Conservation (phyloP, 2,113 vertebrate genomes). For the Spermophilus dauricus region DNA sequence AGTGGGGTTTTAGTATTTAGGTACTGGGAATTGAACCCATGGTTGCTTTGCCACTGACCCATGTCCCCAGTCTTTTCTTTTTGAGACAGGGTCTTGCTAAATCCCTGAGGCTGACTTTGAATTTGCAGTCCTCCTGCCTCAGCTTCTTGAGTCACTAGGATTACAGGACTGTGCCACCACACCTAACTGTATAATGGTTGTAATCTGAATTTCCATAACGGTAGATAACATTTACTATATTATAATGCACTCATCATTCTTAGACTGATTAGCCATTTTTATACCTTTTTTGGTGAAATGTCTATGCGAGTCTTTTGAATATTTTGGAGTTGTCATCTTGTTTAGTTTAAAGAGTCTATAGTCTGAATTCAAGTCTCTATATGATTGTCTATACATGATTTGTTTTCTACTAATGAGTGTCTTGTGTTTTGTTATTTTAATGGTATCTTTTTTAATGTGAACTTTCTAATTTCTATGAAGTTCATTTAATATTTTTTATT, state of each 20-base stretch:
- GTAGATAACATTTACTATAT: neutral
- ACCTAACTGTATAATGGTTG: neutral
- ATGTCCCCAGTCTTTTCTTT: too few relatives aligned
- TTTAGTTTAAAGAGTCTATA: neutral
- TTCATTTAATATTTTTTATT: neutral
- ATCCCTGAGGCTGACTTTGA: too few relatives aligned
- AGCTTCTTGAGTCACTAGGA: too few relatives aligned
- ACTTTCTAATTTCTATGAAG: neutral
- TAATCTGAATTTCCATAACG: neutral
- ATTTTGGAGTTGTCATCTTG: neutral
- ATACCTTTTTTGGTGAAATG: neutral
- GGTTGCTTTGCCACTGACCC: too few relatives aligned
- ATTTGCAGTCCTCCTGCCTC: too few relatives aligned
- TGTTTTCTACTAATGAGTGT: neutral
- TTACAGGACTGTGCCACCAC: too few relatives aligned
- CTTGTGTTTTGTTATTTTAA: neutral
- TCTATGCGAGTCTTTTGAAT: neutral
- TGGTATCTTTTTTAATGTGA: neutral
- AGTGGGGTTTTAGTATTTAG: too few relatives aligned
- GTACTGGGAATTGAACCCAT: too few relatives aligned
- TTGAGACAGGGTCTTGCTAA: too few relatives aligned
- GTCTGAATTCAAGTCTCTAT: neutral
- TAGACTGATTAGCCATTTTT: neutral
- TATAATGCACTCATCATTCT: neutral
- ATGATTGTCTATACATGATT: neutral